Evolutionary conservation across 2,113 vertebrate genomes (phyloP).

Genomic region (Ondatra zibethicus): DNA sequence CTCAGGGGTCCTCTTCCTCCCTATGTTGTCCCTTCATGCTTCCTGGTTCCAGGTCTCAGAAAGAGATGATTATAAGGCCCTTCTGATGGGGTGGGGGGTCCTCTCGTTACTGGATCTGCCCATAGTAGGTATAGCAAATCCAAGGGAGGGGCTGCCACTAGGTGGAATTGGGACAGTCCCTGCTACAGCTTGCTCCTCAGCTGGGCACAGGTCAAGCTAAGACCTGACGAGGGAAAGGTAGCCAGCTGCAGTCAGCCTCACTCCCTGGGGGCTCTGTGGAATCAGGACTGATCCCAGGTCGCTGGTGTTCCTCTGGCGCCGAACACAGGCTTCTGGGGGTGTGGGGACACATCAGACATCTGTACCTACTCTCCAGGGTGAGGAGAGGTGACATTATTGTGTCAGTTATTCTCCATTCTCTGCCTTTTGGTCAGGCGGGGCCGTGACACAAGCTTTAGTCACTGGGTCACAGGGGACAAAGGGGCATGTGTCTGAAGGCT

Average conservation of each 20-base stretch:
- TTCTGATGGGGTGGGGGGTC: no score
- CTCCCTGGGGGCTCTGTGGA: neutral
- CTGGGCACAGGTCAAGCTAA: neutral
- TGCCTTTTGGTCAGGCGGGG: neutral
- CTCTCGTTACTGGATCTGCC: neutral
- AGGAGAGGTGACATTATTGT: neutral
- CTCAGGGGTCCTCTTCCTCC: neutral
- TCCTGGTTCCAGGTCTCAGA: neutral
- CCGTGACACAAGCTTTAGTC: neutral
- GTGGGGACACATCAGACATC: neutral
- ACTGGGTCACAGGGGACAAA: neutral
- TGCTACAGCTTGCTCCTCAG: neutral
- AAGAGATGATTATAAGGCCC: neutral
- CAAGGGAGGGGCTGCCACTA: neutral
- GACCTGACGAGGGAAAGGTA: neutral
- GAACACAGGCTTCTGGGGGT: neutral
- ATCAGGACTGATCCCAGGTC: no score
- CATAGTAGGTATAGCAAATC: neutral
- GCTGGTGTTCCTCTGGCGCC: neutral
- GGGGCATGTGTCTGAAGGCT: neutral
- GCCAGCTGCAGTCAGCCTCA: neutral
- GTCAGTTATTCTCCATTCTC: neutral
- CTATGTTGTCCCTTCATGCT: fast-evolving
- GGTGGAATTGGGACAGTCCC: no score
- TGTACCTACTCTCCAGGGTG: neutral